Conservation (phyloP, 1,140 invertebrate genomes). For the Orussus abietinus region DNA sequence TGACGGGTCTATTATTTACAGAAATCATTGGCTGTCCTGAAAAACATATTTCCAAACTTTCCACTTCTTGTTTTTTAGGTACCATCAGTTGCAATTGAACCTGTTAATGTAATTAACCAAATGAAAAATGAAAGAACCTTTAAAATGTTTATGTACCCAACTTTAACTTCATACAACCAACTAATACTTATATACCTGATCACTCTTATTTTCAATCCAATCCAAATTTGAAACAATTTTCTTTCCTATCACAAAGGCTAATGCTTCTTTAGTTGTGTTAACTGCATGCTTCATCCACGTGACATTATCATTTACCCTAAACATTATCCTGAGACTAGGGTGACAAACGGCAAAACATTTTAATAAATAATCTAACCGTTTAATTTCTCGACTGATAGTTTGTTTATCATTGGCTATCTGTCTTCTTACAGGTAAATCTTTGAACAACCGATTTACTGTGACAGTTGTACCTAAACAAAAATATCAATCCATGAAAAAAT, state of each 20-base stretch:
- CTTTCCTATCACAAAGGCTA: slow-evolving; percentile 49
- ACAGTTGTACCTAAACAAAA: slow-evolving; percentile 63
- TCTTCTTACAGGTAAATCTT: slow-evolving; percentile 60
- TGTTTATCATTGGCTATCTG: slow-evolving; percentile 56
- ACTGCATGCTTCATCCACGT: slow-evolving; percentile 56
- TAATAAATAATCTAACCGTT: slow-evolving; percentile 58
- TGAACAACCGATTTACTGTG: slow-evolving; percentile 57
- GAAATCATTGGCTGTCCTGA: slow-evolving; percentile 43
- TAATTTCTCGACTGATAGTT: slow-evolving; percentile 57
- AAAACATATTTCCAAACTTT: slow-evolving; percentile 36
- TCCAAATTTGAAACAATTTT: slow-evolving; percentile 48
- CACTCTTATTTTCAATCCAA: slow-evolving; percentile 30
- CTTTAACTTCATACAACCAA: slow-evolving; percentile 5
- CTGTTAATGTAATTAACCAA: no score
- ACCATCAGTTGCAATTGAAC: slow-evolving; percentile 49
- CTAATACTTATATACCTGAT: slow-evolving; percentile 21
- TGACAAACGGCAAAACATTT: slow-evolving; percentile 57
- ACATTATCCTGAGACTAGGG: slow-evolving; percentile 50
- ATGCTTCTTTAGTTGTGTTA: slow-evolving; percentile 44
- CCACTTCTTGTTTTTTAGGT: slow-evolving; percentile 46
- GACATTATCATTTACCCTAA: slow-evolving; percentile 56
- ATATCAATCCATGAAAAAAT: slow-evolving; percentile 20
- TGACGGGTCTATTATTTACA: slow-evolving; percentile 61
- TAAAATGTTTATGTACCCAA: slow-evolving; percentile 16
- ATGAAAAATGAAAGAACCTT: slow-evolving; percentile 9